phyloP scores from a whole-genome alignment of 2,888 invertebrate genomes.

The Blomia tropicalis region DNA sequence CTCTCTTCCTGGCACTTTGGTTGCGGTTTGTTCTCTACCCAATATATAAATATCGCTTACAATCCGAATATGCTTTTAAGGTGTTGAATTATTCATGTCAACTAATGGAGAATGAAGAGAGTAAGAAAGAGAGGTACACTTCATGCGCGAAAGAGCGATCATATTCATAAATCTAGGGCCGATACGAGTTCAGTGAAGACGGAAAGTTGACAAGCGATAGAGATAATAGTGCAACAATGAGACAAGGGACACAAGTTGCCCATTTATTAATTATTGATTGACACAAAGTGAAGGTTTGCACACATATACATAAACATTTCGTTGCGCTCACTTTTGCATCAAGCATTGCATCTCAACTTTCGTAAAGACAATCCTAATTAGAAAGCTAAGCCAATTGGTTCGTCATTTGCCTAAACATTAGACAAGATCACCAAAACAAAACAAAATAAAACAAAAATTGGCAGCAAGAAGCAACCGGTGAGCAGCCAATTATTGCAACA shows the following conservation, averaged over 20 bases:
- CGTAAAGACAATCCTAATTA: too few species aligned
- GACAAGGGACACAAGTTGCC: background rate
- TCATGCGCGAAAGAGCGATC: background rate
- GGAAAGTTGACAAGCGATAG: too few species aligned
- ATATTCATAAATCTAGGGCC: background rate
- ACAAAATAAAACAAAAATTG: background rate
- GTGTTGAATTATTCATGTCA: constrained; percentile 13
- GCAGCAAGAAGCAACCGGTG: constrained; percentile 10
- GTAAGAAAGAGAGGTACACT: constrained; percentile 2
- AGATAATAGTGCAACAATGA: constrained; percentile 10
- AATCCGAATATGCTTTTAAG: constrained; percentile 13
- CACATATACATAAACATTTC: too few species aligned
- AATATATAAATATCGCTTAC: too few species aligned
- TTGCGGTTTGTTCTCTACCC: too few species aligned
- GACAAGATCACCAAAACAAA: background rate
- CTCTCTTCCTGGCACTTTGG: too few species aligned
- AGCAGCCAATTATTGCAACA: constrained; percentile 12
- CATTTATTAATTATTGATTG: constrained; percentile 7
- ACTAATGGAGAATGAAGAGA: background rate
- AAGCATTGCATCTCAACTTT: too few species aligned
- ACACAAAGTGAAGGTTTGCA: too few species aligned
- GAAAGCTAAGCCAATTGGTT: too few species aligned
- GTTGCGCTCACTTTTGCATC: background rate
- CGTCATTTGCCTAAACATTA: background rate
- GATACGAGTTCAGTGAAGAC: background rate